phyloP scores from a whole-genome alignment of 2,888 invertebrate genomes.

The Rutpela maculata region DNA sequence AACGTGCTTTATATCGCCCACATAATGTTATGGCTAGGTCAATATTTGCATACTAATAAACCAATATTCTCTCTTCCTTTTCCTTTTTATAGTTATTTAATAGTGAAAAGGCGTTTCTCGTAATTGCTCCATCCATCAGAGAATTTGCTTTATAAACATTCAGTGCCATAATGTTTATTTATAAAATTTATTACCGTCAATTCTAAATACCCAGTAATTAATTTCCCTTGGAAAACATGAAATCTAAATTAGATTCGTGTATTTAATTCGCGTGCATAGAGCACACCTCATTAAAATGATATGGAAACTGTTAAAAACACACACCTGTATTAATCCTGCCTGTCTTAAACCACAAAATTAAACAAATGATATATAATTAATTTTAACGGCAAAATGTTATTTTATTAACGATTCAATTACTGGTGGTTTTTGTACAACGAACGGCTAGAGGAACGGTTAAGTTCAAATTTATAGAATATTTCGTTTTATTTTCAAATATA shows the following conservation, averaged over 20 bases:
- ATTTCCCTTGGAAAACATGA: neutral
- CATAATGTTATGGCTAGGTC: neutral
- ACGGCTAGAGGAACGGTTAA: too few relatives aligned
- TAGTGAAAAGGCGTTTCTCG: neutral
- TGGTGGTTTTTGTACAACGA: too few relatives aligned
- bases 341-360: neutral
- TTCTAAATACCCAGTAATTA: slow-evolving; percentile 10
- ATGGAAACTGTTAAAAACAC: neutral
- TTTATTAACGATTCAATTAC: neutral
- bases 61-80: neutral
- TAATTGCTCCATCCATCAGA: slow-evolving; percentile 11
- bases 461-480: too few relatives aligned
- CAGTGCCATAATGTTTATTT: slow-evolving; percentile 17
- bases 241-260: slow-evolving; percentile 9
- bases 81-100: slow-evolving; percentile 12
- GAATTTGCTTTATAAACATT: slow-evolving; percentile 17
- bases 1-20: neutral
- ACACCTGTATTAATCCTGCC: neutral
- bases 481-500: too few relatives aligned
- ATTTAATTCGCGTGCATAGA: neutral
- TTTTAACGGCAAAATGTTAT: neutral
- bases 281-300: neutral
- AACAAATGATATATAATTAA: neutral
- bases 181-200: slow-evolving; percentile 16
- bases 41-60: slow-evolving; percentile 9